These are phyloP conservation scores for Lochmaea capreae DNA, from an alignment of 2,888 invertebrate species.

Conservation along the genomic window DNA sequence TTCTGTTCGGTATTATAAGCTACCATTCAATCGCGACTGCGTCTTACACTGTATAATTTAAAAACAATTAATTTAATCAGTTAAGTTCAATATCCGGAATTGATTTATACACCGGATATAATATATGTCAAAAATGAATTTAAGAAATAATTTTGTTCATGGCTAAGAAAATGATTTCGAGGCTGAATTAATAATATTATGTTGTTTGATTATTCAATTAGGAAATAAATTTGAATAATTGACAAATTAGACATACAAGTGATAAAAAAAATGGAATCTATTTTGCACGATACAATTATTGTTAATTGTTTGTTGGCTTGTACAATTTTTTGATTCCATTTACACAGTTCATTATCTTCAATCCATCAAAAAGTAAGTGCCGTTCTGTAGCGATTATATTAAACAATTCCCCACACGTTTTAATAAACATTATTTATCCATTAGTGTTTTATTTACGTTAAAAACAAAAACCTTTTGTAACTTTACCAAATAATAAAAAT, in stretches of 20 bases:
- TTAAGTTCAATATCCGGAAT: not conserved
- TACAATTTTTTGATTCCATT: not conserved
- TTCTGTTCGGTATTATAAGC: too few species aligned
- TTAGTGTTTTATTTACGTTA: not conserved
- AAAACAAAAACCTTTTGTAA: not conserved
- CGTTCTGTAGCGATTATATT: too few species aligned
- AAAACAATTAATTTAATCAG: too few species aligned
- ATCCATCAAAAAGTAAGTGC: too few species aligned
- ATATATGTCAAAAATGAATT: not conserved
- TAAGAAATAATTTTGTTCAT: slow-evolving; percentile 2
- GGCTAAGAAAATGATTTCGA: not conserved
- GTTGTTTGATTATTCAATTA: not conserved
- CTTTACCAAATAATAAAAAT: not conserved
- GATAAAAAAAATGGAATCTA: not conserved
- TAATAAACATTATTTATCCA: not conserved
- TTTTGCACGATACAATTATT: not conserved
- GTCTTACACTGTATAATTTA: too few species aligned
- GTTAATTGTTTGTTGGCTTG: not conserved
- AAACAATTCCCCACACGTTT: not conserved
- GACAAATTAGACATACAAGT: not conserved
- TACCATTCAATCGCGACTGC: too few species aligned
- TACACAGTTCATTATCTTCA: too few species aligned
- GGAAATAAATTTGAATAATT: not conserved
- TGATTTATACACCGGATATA: not conserved
- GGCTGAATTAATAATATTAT: not conserved